These are phyloP conservation scores for Bucco capensis DNA, from an alignment of 2,113 vertebrate genomes.

Conservation along the genomic window DNA sequence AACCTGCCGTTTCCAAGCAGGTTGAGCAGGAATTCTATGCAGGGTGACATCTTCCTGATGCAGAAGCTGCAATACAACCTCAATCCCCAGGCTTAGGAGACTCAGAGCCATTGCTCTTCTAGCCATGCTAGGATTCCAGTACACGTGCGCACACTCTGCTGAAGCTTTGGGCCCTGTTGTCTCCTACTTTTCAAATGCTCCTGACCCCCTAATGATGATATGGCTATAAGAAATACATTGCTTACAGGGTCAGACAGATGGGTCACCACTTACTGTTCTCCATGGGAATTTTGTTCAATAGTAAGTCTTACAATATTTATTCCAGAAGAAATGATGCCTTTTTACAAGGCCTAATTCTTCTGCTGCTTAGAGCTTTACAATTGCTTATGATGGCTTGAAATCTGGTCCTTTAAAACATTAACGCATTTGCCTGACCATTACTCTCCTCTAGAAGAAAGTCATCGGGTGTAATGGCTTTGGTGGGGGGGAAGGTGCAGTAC, in stretches of 20 bases:
- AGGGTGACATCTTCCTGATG: not conserved
- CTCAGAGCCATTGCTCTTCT: not conserved
- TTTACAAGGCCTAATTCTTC: not conserved
- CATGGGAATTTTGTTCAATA: not conserved
- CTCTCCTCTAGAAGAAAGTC: not conserved
- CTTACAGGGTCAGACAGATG: not conserved
- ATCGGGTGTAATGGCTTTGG: not conserved
- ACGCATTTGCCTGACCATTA: not conserved
- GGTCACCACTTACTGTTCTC: not conserved
- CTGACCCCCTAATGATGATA: not conserved
- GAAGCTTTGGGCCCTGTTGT: not conserved
- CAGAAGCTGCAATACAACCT: not conserved
- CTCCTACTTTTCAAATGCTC: not conserved
- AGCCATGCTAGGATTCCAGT: not conserved
- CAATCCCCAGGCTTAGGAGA: not conserved
- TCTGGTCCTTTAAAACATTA: not conserved
- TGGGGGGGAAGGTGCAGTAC: not conserved
- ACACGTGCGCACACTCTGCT: not conserved
- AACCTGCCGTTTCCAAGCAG: not conserved
- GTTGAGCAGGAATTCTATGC: not conserved
- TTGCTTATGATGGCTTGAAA: not conserved
- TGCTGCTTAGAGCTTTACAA: not conserved
- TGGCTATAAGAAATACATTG: accelerated
- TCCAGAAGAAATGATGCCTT: not conserved
- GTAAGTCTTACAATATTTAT: not conserved